These are phyloP conservation scores for Pteronura brasiliensis DNA, from an alignment of 2,113 vertebrate genomes.

Conservation along the genomic window DNA sequence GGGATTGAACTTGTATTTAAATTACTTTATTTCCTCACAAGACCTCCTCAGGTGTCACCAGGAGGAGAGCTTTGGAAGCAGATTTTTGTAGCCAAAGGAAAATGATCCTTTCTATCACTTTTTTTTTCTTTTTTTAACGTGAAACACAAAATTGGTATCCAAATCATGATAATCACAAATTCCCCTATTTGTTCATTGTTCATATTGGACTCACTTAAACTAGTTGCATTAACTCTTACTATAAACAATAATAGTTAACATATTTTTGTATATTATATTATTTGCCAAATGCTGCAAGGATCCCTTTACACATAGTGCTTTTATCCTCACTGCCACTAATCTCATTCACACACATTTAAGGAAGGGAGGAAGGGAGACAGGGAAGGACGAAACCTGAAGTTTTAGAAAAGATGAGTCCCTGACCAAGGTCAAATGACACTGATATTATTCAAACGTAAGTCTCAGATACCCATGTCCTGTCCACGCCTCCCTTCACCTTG, in stretches of 20 bases:
- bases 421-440: neutral
- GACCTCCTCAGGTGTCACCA: neutral
- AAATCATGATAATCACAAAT: neutral
- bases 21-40: neutral
- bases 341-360: neutral
- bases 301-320: neutral
- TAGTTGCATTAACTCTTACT: neutral
- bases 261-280: neutral
- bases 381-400: neutral
- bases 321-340: neutral
- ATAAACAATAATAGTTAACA: neutral
- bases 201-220: neutral
- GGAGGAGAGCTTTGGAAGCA: neutral
- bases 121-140: neutral
- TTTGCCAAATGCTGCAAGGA: neutral
- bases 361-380: neutral
- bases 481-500: rapidly evolving
- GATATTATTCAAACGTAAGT: neutral
- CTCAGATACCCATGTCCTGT: neutral
- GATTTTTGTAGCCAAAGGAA: neutral
- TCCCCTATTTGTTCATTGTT: neutral
- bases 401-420: neutral
- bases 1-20: neutral
- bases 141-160: neutral
- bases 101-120: neutral